Evolutionary conservation across 2,797 vertebrate species (phyloP), one percentile per base, ranked within the genome.

Genomic region (Chlorospingus flavigularis): DNA sequence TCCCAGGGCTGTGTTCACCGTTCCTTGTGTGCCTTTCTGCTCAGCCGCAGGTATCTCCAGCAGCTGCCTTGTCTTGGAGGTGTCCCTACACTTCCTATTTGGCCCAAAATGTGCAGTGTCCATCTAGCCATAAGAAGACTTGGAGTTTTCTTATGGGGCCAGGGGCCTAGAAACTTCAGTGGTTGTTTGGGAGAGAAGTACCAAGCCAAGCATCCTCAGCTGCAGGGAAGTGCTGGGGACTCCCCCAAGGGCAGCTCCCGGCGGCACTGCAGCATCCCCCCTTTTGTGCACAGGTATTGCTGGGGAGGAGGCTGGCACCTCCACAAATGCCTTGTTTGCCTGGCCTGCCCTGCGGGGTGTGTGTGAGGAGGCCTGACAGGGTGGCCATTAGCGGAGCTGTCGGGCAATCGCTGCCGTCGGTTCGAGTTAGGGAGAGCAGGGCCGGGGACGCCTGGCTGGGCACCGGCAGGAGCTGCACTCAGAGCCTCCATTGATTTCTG

Each of bases 391-490:
- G 95, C 1, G 0, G 97, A 90, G 65, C 88, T 95, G 92, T 92
- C 18, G 33, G 77, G 86, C 95, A 95, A 93, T 98, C 11, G 55
- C 95, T 96, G 71, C 92, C 4, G 71, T 97, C 79, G 9, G 66
- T 97, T 97, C 54, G 21, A 71, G 88, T 98, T 98, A 97, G 86
- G 42, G 58, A 66, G 80, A 96, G 97, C 95, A 96, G 53, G 3
- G 18, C 83, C 0, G 24, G 96, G 87, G 71, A 76, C 3, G 63
- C 90, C 86, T 90, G 87, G 85, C 90, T 91, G 95, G 76, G 85
- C 25, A 0, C 82, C 0, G 57, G 78, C 63, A 33, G 19, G 90
- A 85, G 58, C 86, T 53, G 77, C 30, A 30, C 88, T 71, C 68
- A 15, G 75, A 84, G 72, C 68, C 93, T 72, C 89, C 95, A 90